phyloP scores from a whole-genome alignment of 2,888 invertebrate genomes.

The Beris morrisii region DNA sequence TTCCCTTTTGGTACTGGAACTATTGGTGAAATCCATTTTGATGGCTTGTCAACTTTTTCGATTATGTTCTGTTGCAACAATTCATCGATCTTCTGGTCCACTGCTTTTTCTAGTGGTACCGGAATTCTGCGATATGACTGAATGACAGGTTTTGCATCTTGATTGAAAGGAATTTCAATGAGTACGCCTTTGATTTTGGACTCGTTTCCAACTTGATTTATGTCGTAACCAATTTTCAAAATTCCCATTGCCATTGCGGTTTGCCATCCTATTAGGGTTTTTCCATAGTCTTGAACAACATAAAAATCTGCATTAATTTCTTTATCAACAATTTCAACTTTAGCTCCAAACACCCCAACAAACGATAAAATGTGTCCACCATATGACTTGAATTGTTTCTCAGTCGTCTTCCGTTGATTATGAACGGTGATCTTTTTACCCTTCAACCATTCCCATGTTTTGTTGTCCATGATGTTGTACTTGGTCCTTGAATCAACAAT shows the following conservation, averaged over 20 bases:
- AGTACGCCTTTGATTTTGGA: neutral
- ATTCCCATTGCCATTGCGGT: neutral
- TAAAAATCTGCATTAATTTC: neutral
- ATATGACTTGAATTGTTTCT: too few relatives aligned
- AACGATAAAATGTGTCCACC: too few relatives aligned
- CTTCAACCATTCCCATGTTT: too few relatives aligned
- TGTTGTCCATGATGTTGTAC: too few relatives aligned
- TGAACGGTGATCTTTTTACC: too few relatives aligned
- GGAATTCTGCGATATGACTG: slow-evolving; percentile 45
- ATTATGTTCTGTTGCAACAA: slow-evolving; percentile 1
- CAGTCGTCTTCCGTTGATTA: too few relatives aligned
- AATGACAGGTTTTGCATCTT: neutral
- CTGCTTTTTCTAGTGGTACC: slow-evolving; percentile 41
- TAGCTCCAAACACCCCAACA: too few relatives aligned
- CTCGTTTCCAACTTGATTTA: neutral
- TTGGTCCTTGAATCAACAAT: too few relatives aligned
- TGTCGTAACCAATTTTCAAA: neutral
- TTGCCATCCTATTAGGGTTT: neutral
- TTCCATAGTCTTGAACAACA: neutral
- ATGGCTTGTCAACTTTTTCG: slow-evolving; percentile 32
- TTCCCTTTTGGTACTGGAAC: slow-evolving; percentile 43
- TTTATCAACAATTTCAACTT: neutral
- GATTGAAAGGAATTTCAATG: neutral
- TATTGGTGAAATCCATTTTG: slow-evolving; percentile 46
- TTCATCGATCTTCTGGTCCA: slow-evolving; percentile 36